Conservation (phyloP, 2,113 vertebrate species). For the Tragulus kanchil region DNA sequence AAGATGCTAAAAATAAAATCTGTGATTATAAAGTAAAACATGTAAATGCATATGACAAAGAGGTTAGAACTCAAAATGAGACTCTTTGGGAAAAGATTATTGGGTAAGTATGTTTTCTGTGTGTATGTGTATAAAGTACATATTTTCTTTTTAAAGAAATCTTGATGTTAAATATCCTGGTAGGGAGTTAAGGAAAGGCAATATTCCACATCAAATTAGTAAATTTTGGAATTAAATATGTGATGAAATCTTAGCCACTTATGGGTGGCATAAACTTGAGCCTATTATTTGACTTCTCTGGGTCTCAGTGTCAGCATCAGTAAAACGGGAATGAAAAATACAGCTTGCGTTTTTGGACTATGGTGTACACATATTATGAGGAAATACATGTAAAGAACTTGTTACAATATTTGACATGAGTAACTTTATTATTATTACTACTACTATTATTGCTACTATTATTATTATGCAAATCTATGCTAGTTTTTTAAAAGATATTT, state of each 20-base stretch:
- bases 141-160: background rate
- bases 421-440: background rate
- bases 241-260: background rate
- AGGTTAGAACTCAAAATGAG: background rate
- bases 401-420: background rate
- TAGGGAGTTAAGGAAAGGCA: background rate
- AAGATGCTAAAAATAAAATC: background rate
- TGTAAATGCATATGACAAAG: background rate
- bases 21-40: background rate
- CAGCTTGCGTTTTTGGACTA: background rate
- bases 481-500: background rate
- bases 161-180: background rate
- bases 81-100: background rate
- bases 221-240: background rate
- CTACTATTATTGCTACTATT: background rate
- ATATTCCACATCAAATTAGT: background rate
- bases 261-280: background rate
- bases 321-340: background rate
- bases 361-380: background rate
- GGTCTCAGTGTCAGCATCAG: conserved; percentile 16
- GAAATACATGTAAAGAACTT: background rate
- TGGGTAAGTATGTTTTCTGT: background rate
- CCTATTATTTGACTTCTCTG: background rate
- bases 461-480: background rate
- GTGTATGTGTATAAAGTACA: background rate